These are phyloP conservation scores for Zelleria hepariella DNA, from an alignment of 2,888 invertebrate genomes.

Conservation along the genomic window DNA sequence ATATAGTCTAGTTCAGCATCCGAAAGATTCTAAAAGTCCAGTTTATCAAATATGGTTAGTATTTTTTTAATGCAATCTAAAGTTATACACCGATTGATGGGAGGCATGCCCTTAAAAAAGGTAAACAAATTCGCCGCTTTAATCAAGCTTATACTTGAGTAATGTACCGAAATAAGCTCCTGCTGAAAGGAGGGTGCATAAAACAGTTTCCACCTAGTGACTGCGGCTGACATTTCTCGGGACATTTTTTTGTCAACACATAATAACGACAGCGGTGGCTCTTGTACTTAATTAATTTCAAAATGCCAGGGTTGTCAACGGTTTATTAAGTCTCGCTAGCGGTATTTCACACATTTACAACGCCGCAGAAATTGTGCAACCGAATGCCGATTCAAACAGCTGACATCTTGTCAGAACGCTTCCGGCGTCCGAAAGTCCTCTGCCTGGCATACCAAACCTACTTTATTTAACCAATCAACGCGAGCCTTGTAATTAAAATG, in stretches of 20 bases:
- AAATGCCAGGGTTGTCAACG: neutral
- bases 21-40: too few relatives aligned
- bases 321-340: neutral
- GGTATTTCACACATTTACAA: too few relatives aligned
- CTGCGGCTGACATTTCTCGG: neutral
- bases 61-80: too few relatives aligned
- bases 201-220: conserved; percentile 7
- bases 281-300: neutral
- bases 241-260: neutral
- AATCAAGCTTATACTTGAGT: conserved; percentile 14
- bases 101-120: neutral
- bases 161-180: conserved; percentile 33
- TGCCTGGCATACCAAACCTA: too few relatives aligned
- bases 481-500: neutral
- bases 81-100: too few relatives aligned
- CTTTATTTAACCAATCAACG: neutral
- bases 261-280: neutral
- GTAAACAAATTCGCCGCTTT: neutral
- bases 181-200: conserved; percentile 21
- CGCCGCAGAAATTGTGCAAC: too few relatives aligned
- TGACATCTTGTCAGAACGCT: too few relatives aligned
- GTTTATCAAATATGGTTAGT: too few relatives aligned
- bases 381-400: too few relatives aligned
- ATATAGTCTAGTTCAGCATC: too few relatives aligned
- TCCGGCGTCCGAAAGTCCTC: too few relatives aligned